Evolutionary conservation across 2,113 vertebrate genomes (phyloP), one percentile per base, ranked within the genome.

Genomic region (Pygoscelis antarcticus): DNA sequence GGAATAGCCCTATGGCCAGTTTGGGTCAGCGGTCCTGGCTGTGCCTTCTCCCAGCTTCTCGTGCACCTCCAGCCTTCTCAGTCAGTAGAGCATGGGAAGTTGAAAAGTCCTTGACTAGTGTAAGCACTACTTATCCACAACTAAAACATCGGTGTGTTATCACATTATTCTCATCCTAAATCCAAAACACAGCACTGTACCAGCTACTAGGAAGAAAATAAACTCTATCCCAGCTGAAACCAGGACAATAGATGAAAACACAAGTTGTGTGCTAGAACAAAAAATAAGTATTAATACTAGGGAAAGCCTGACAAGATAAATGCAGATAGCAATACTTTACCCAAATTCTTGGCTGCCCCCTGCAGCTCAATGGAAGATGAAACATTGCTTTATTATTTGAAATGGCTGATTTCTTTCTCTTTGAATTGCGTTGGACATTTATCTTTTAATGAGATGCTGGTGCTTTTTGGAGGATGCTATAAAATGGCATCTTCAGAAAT

Each of bases 301-400:
- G 38, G 71, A 97, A 90, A 94, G 49, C 57, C n/a, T 87, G 83
- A 58, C 70, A 47, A 92, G 80, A 72, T 51, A 94, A 97, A 96
- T 76, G 60, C 40, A 65, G 75, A 78, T 51, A 91, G 77, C 46
- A 30, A 22, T 21, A 42, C 77, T 68, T 78, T 70, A 88, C 66
- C 68, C 93, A 97, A 97, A 98, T 97, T 98, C 97, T 57, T 97
- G 97, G 92, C 96, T 98, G 98, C 98, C 98, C 97, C 97, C 98
- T 98, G 95, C 98, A 98, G 98, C 94, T 95, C 94, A 82, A 76
- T 10, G 25, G 93, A 85, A 86, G 78, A 91, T 52, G 81, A 94
- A 96, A 83, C 83, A 49, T 30, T 34, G 29, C 42, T 83, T 78
- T 92, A 27, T 29, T 83, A 79, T 80, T 91, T 77, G 76, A 87